Percentiles rank a stretch among this genome's conserved stretches.
Conservation (phyloP, 2,797 vertebrate species). For the Atherinosoma microstoma region DNA sequence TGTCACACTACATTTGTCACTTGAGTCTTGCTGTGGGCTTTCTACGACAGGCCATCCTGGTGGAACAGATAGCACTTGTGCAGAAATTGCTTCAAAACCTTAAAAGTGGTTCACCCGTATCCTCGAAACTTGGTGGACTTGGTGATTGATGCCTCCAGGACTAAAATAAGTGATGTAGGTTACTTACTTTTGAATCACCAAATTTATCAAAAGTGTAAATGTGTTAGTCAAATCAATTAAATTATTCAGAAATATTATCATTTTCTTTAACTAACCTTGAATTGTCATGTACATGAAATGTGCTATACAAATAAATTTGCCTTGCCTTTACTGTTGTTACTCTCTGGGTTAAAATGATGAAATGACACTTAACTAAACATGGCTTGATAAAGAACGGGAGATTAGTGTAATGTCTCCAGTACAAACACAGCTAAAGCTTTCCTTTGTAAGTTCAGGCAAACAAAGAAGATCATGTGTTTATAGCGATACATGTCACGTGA, state of each 20-base stretch:
- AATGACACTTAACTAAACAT: slow-evolving; percentile 27
- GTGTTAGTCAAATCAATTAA: neutral
- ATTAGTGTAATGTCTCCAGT: slow-evolving; percentile 48
- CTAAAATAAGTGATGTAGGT: neutral
- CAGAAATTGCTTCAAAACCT: slow-evolving; percentile 15
- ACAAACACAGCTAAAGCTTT: slow-evolving; percentile 54
- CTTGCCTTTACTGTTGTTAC: neutral
- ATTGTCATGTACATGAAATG: no score
- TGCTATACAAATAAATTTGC: no score
- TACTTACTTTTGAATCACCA: neutral
- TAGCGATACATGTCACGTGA: slow-evolving; percentile 43
- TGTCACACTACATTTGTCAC: slow-evolving; percentile 47
- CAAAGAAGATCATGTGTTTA: slow-evolving; percentile 46
- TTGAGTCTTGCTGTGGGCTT: slow-evolving; percentile 13
- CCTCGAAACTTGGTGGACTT: slow-evolving; percentile 11
- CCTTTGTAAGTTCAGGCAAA: slow-evolving; percentile 42
- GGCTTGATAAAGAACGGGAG: slow-evolving; percentile 38
- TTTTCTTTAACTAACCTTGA: neutral
- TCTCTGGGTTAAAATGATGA: slow-evolving; percentile 7
- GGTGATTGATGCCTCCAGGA: slow-evolving; percentile 13
- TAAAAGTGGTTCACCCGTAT: neutral
- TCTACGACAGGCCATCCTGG: slow-evolving; percentile 30
- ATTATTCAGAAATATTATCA: neutral
- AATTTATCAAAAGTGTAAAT: neutral
- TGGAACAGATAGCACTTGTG: slow-evolving; percentile 12